Base-by-base conservation (phyloP, 2,113 vertebrate species). In the Lates calcarifer region DNA sequence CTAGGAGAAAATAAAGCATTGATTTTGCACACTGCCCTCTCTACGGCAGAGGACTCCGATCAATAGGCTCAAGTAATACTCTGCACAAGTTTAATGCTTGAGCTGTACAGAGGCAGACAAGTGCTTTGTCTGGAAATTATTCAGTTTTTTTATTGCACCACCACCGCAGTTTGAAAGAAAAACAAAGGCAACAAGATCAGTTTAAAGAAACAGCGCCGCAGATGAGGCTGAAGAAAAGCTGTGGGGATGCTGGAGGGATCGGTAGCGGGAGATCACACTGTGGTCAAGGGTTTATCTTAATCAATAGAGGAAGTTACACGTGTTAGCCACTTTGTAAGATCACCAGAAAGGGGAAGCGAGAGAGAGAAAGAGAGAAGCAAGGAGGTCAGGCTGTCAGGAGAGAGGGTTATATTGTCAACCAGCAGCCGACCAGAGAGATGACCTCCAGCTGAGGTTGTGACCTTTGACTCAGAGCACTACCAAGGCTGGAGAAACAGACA, bases 1-100 rank as follows among this genome's bases (percentile, higher is more conserved):
- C 91, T 93, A 77, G 89, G 89, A 94, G 91, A 94, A 94, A 93
- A 94, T 91, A 92, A 93, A 89, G 84, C 89, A 94, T 92, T 92
- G 93, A 94, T 94, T 93, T 86, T 93, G 90, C 91, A 88, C 90
- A 83, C 90, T 84, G 71, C 66, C 87, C 91, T 90, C 84, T 90
- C 90, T 77, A 70, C 86, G 76, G 86, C 88, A 92, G 87, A 93
- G 89, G 86, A 90, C 85, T 77, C 76, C 66, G 76, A 94, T 94
- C 94, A 90, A 94, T 94, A 92, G 74, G 89, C 84, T 89, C 82
- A 89, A 93, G 90, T 91, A 94, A 91, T 93, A 90, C 89, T 91
- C 87, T 77, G 83, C 87, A 87, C 90, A 93, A 91, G 92, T 93
- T 90, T 93, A 92, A 90, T 90, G 88, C 85, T 88, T 66, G 73